Evolutionary conservation across 2,888 invertebrate genomes (phyloP), one percentile per base, ranked within the genome.

Genomic region (Phaedon cochleariae): DNA sequence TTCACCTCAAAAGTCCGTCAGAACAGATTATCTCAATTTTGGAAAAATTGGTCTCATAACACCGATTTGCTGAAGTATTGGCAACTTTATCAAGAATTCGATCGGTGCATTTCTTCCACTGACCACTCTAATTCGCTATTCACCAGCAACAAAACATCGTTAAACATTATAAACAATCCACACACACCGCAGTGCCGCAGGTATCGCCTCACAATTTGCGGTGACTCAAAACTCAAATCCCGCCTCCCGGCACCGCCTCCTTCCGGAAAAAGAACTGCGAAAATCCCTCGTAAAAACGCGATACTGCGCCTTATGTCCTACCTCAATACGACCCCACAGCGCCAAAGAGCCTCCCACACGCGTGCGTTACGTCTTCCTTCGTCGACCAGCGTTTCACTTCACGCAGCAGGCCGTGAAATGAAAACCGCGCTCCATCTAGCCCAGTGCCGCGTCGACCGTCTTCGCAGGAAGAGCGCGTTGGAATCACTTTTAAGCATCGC

Each of bases 281-380:
- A 65, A 69, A 67, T 69, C 69, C 66, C 53, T 62, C 62, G 64
- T 61, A 57, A 31, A 75, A 76, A 76, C 76, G 78, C 76, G 77
- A 80, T 76, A 77, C 69, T 77, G 74, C 75, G 75, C 80, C 81
- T 81, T 80, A 80, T 77, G 77, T 65, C 74, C 74, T 72, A 67
- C 71, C 61, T 74, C 70, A 74, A 78, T 79, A 80, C 74, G 79
- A 76, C 76, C 76, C 49, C 49, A 4, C 49, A 22, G 5, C 26
- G 10, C n/a, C n/a, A n/a, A n/a, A n/a, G n/a, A 2, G 1, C 22
- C 12, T 5, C 26, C 20, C n/a, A 49, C 26, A 3, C 4, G 10
- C 20, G 10, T 20, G 10, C 12, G 5, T 6, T 4, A 15, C 41
- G 41, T 41, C 41, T 41, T 41, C 15, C 41, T 26, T 26, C 26